Conservation (phyloP, 2,113 vertebrate genomes). For the Chascanopsetta lugubris region DNA sequence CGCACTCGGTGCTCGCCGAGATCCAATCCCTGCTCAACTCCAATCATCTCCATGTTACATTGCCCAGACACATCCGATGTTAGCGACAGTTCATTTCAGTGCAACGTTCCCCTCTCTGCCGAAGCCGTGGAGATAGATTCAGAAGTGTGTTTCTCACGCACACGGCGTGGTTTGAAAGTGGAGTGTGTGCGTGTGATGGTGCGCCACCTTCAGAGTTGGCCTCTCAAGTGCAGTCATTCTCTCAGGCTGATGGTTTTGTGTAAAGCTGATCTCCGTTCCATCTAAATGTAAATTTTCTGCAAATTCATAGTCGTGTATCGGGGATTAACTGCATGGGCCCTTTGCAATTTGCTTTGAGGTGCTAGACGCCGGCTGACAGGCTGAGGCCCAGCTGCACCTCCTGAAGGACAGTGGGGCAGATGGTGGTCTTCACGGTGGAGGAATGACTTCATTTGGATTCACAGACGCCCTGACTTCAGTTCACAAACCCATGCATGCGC, state of each 20-base stretch:
- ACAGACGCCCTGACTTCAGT: slow-evolving; percentile 20
- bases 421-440: slow-evolving; percentile 19
- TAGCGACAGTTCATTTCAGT: slow-evolving; percentile 33
- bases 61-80: slow-evolving; percentile 34
- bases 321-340: background rate
- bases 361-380: background rate
- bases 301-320: background rate
- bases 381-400: slow-evolving; percentile 6
- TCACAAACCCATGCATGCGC: slow-evolving; percentile 12
- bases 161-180: slow-evolving; percentile 40
- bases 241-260: slow-evolving; percentile 2
- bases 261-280: slow-evolving; percentile 19
- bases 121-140: slow-evolving; percentile 14
- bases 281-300: slow-evolving; percentile 39
- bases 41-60: slow-evolving; percentile 60
- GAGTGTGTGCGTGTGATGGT: slow-evolving; percentile 25
- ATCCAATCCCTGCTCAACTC: slow-evolving; percentile 34
- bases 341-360: background rate
- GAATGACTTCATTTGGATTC: slow-evolving; percentile 47
- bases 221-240: slow-evolving; percentile 21
- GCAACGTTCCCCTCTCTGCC: slow-evolving; percentile 12
- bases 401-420: slow-evolving; percentile 24
- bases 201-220: slow-evolving; percentile 12
- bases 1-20: slow-evolving; percentile 24
- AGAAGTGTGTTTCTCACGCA: slow-evolving; percentile 13